Percentiles rank a stretch among this genome's conserved stretches.
Evolutionary conservation across 2,888 invertebrate genomes (phyloP).

Genomic region (Ferrisia virgata): DNA sequence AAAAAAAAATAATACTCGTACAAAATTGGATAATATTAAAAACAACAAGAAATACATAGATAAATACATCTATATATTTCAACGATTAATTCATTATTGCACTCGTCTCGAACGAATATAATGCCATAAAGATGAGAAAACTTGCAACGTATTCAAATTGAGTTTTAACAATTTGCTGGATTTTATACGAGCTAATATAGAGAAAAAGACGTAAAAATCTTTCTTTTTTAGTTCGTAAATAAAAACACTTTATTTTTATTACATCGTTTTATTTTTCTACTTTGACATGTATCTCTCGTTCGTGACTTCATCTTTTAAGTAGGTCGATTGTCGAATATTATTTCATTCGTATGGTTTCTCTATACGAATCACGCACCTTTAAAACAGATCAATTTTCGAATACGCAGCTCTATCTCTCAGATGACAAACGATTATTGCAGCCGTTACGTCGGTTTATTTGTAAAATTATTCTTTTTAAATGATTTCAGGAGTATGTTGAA

Average conservation of each 20-base stretch:
- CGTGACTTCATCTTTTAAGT: constrained; percentile 31
- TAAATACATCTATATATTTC: neutral
- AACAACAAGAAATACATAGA: neutral
- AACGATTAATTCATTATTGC: constrained; percentile 23
- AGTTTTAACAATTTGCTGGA: neutral
- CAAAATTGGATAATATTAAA: neutral
- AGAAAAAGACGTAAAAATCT: constrained; percentile 8
- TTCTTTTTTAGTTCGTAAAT: constrained; percentile 23
- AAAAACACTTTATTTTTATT: constrained; percentile 32
- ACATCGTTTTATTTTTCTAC: constrained; percentile 27
- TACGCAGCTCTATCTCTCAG: neutral
- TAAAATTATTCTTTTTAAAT: constrained; percentile 21
- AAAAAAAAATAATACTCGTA: neutral
- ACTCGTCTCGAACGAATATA: neutral
- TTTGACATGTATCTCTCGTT: constrained; percentile 19
- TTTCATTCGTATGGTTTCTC: neutral
- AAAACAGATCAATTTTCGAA: neutral
- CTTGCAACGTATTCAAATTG: constrained; percentile 15
- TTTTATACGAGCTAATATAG: constrained; percentile 1
- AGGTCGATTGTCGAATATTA: constrained; percentile 32
- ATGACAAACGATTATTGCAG: constrained; percentile 12
- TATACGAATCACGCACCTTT: constrained; percentile 16
- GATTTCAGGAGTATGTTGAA: constrained; percentile 87
- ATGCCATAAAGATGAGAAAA: neutral
- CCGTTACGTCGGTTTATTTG: neutral